Evolutionary conservation across 2,888 invertebrate species (phyloP), one percentile per base, ranked within the genome.

Genomic region (Anthrax anthrax): DNA sequence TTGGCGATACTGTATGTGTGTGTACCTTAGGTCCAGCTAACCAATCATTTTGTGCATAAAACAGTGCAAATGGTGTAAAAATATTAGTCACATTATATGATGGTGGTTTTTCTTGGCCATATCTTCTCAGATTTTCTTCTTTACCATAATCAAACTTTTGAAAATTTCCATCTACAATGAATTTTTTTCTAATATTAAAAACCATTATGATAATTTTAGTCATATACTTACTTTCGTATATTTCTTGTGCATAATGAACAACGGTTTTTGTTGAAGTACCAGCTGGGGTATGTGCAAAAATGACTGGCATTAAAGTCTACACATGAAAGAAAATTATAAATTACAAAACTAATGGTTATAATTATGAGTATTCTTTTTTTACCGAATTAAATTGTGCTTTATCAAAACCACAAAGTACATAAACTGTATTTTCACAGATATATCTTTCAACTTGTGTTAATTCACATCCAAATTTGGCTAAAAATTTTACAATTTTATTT

Each of bases 381-480:
- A 54, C 54, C 39, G 53, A 51, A 49, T 87, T 82, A 50, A 84
- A 76, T 60, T 85, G 77, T 17, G 67, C 67, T 43, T 71, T 69
- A 62, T 84, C 84, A 56, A 77, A 80, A 0, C 90, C 90, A 52
- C 77, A 78, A 2, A 88, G 57, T 13, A 81, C 64, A 60, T 87
- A 87, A 47, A 90, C 55, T 0, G 80, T 60, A 60, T 85, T 82
- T 56, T 80, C 77, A 60, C 89, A 90, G 43, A 87, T 71, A 46
- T 69, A 69, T 57, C 76, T 72, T 50, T 77, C 75, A 47, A 72
- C 68, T 42, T 72, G 66, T 50, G 73, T 69, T 34, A 74, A 62
- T 51, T 76, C 73, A 57, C 84, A 85, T 3, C 78, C 74, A 53
- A 73, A 71, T 58, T 76, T 75, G 1, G 78, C 73, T 37, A 84